Conservation (phyloP, 2,888 invertebrate genomes). For the Dione juno region DNA sequence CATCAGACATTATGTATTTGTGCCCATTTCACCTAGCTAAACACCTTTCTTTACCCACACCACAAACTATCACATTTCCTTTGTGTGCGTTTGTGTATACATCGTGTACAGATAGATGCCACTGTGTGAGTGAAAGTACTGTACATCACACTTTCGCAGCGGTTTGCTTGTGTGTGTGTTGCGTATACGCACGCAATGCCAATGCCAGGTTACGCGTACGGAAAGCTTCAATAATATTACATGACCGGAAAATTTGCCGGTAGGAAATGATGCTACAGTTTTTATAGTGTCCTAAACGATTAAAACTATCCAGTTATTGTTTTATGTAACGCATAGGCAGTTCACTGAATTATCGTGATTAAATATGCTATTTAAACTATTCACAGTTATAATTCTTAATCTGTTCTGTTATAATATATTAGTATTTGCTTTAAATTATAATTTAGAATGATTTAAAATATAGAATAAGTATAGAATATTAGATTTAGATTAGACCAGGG, state of each 20-base stretch:
- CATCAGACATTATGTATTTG: conserved; percentile 57
- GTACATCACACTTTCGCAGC: conserved; percentile 53
- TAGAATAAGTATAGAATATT: too few species aligned
- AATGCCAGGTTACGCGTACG: conserved; percentile 76
- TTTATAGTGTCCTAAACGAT: conserved; percentile 48
- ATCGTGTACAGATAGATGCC: conserved; percentile 28
- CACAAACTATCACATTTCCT: conserved; percentile 49
- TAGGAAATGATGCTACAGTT: conserved; percentile 50
- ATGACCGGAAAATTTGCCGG: conserved; percentile 72
- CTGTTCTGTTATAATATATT: not conserved
- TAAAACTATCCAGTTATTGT: conserved; percentile 20
- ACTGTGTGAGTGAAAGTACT: conserved; percentile 54
- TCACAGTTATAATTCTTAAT: not conserved
- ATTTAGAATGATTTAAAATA: too few species aligned
- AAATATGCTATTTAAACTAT: not conserved
- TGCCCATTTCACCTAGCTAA: conserved; percentile 78
- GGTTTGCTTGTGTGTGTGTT: conserved; percentile 65
- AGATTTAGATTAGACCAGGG: too few species aligned
- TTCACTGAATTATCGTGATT: not conserved
- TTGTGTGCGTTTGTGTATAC: conserved; percentile 32
- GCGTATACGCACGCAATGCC: conserved; percentile 82
- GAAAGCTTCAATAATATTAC: conserved; percentile 77
- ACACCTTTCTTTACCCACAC: conserved; percentile 82
- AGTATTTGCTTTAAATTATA: too few species aligned
- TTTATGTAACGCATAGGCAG: conserved; percentile 7